These are phyloP conservation scores for Anolis sagrei DNA, from an alignment of 2,113 vertebrate genomes.

Conservation along the genomic window DNA sequence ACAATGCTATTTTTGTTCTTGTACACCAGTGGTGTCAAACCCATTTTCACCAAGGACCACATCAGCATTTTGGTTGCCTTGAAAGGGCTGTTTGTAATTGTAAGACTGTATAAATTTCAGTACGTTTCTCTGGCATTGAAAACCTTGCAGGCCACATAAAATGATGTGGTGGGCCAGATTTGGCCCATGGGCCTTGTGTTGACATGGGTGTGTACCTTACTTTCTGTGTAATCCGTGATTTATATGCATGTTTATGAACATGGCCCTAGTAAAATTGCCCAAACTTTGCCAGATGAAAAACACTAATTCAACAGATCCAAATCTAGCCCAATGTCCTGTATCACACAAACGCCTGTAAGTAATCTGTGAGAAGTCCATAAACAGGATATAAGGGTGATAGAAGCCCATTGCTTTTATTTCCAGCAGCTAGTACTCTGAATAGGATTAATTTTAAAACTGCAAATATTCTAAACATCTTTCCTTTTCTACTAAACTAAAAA, in stretches of 20 bases:
- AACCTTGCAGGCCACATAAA: no score
- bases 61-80: no score
- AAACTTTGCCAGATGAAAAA: background rate
- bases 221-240: background rate
- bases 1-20: no score
- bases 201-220: background rate
- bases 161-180: no score
- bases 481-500: background rate
- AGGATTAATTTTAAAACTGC: background rate
- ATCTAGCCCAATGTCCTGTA: background rate
- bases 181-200: no score
- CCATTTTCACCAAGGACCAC: no score
- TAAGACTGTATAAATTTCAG: no score
- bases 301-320: background rate
- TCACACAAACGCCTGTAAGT: background rate
- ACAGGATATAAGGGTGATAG: background rate
- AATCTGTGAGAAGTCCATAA: background rate
- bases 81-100: no score
- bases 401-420: no score
- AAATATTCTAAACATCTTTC: background rate
- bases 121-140: no score
- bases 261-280: background rate
- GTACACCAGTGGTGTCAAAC: no score
- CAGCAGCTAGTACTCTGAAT: no score
- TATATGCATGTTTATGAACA: background rate